Evolutionary conservation across 2,888 invertebrate genomes (phyloP), one percentile per base, ranked within the genome.

Genomic region (Coenonympha arcania): DNA sequence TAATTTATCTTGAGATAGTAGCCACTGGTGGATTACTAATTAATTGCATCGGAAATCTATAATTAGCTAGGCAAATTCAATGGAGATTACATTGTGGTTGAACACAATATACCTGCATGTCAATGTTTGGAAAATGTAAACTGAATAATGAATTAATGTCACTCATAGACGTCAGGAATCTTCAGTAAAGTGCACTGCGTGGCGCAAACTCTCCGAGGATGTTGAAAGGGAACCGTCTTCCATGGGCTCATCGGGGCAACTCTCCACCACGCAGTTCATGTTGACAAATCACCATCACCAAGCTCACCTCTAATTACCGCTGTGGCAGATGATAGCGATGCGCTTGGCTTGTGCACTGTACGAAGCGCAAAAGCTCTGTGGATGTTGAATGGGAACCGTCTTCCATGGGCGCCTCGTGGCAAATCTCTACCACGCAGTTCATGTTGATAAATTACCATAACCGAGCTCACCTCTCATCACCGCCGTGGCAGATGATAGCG

Each of bases 191-290:
- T 61, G 81, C 65, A 54, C 64, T 69, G 58, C 82, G 78, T 0
- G 84, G 82, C 6, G 80, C 77, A 62, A 85, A 81, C 0, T 80
- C 82, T 28, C 84, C 81, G 47, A 86, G 77, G 59, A 86, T 79
- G 65, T 86, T 85, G 79, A 85, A 86, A 41, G 85, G 85, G 80
- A 86, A 86, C 1, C 77, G 69, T 47, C 76, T 73, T 94, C 94
- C 65, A 94, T 90, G 20, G 95, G 89, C 73, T 95, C 94, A 67
- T 95, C 95, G 58, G 90, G 91, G 62, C 94, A 92, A 71, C 93
- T 93, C 76, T 95, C 95, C 33, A 95, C 94, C 16, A 95, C 90
- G 77, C 95, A 96, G 80, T 95, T 95, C 91, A 95, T 95, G 76
- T 1, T 71, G 71, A 50, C 28, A 19, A 39, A 24, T 4, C n/a